phyloP scores from a whole-genome alignment of 2,113 vertebrate genomes.

The Dicrurus megarhynchus region DNA sequence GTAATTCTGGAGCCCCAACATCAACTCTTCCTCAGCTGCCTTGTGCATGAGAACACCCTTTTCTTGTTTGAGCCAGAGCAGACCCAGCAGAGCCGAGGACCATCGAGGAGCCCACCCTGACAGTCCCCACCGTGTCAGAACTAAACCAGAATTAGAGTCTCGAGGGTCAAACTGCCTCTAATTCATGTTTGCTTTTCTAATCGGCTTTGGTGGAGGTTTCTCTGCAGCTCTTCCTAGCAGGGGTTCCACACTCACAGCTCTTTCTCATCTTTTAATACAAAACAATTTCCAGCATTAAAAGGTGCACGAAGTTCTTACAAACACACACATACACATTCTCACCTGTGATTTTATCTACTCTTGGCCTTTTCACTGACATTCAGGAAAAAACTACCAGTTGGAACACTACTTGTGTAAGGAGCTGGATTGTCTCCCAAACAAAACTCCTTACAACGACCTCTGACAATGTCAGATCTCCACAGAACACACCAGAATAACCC shows the following conservation, averaged over 20 bases:
- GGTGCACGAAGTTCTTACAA: not conserved
- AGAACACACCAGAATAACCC: not conserved
- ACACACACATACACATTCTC: not conserved
- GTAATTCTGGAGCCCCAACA: not conserved
- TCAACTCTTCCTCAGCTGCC: not conserved
- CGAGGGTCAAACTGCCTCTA: rapidly evolving
- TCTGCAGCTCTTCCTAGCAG: not conserved
- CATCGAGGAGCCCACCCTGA: rapidly evolving
- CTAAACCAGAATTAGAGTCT: not conserved
- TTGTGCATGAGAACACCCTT: not conserved
- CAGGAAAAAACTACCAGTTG: not conserved
- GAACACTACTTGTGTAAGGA: not conserved
- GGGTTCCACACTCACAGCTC: not conserved
- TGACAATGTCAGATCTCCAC: not conserved
- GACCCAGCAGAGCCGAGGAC: not conserved
- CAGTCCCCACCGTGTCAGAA: not conserved
- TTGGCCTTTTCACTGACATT: not conserved
- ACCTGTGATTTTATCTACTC: not conserved
- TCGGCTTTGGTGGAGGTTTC: not conserved
- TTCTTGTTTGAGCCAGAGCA: not conserved
- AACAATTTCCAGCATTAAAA: not conserved
- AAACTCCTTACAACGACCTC: not conserved
- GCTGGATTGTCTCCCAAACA: not conserved
- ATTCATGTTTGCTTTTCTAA: not conserved
- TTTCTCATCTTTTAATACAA: not conserved